These are phyloP conservation scores for Acinonyx jubatus DNA, from an alignment of 2,113 vertebrate genomes.

Conservation along the genomic window DNA sequence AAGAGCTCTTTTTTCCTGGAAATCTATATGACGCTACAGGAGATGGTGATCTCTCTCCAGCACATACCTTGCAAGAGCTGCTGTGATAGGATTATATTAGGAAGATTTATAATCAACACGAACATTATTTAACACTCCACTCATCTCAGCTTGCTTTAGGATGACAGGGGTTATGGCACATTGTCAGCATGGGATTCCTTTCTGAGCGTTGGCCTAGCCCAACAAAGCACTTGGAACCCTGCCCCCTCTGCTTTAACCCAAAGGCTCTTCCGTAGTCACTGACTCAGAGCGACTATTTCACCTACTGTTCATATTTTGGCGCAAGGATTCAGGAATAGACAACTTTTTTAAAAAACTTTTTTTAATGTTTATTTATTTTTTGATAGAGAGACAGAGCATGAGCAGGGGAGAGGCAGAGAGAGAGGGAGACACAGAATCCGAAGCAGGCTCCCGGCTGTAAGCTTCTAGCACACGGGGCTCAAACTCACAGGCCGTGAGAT, in stretches of 20 bases:
- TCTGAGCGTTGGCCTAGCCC: not conserved
- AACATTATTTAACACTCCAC: not conserved
- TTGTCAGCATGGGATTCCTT: not conserved
- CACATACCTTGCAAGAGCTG: not conserved
- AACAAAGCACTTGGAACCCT: not conserved
- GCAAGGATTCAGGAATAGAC: not conserved
- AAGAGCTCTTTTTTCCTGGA: not conserved
- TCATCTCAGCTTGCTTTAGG: not conserved
- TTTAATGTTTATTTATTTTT: too few species aligned
- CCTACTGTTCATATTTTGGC: not conserved
- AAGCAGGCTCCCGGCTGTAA: too few species aligned
- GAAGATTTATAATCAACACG: not conserved
- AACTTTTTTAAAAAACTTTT: not conserved
- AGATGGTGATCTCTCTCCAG: not conserved
- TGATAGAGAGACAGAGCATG: too few species aligned
- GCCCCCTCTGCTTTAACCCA: not conserved
- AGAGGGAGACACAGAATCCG: too few species aligned
- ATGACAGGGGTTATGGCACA: not conserved
- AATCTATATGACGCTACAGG: not conserved
- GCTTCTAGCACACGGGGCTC: too few species aligned
- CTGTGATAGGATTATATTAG: not conserved
- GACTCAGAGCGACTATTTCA: not conserved
- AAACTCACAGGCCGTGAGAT: too few species aligned
- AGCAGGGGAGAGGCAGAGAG: too few species aligned
- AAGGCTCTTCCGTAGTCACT: not conserved